These are phyloP conservation scores for Procavia capensis DNA, from an alignment of 2,113 vertebrate species.

Conservation along the genomic window DNA sequence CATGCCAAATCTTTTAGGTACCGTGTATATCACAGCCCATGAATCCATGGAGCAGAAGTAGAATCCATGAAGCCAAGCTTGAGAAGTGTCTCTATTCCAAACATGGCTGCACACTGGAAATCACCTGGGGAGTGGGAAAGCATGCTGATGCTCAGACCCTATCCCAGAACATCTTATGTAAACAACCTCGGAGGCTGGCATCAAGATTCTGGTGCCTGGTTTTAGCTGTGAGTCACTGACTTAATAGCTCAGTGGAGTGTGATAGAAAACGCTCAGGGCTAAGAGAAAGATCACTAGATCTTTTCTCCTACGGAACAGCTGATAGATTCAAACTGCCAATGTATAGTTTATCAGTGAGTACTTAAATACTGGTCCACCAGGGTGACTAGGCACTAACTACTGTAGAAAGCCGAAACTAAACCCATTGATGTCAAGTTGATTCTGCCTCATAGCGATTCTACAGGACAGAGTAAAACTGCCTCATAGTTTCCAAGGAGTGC, in stretches of 20 bases:
- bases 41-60: too few relatives aligned
- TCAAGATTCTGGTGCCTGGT: neutral
- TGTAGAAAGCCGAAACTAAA: too few relatives aligned
- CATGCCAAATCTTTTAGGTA: slow-evolving; percentile 85
- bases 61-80: neutral
- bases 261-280: too few relatives aligned
- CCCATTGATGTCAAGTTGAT: too few relatives aligned
- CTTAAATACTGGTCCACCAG: too few relatives aligned
- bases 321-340: too few relatives aligned
- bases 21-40: slow-evolving; percentile 76
- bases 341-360: too few relatives aligned
- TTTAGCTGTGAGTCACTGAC: neutral
- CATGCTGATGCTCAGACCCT: too few relatives aligned
- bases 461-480: too few relatives aligned
- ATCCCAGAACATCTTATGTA: neutral
- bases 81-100: slow-evolving; percentile 5
- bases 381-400: too few relatives aligned
- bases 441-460: too few relatives aligned
- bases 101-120: neutral
- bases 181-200: neutral
- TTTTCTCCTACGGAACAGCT: neutral
- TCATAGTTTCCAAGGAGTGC: too few relatives aligned
- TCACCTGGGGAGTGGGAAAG: neutral
- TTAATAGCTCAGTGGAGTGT: rapidly evolving
- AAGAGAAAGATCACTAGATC: neutral